Evolutionary conservation across 2,888 invertebrate species (phyloP).

Genomic region (Oscheius onirici): DNA sequence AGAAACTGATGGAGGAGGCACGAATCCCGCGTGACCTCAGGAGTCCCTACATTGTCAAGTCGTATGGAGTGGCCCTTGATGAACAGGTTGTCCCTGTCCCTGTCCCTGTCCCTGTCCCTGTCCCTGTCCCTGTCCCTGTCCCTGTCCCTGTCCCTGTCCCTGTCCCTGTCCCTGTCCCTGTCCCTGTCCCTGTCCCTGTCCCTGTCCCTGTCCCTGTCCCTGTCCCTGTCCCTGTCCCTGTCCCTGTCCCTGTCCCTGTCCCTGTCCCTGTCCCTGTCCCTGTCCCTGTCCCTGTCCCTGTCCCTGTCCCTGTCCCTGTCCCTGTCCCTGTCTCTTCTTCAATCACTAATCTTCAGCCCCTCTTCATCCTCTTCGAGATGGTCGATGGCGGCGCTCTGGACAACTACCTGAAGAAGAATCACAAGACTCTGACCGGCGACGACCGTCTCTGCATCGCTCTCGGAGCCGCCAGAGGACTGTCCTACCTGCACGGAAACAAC

Average conservation of each 20-base stretch:
- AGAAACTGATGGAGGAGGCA: slow-evolving; percentile 16
- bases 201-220: too few relatives aligned
- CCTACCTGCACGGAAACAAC: slow-evolving; percentile 1
- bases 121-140: too few relatives aligned
- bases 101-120: too few relatives aligned
- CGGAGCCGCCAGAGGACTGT: slow-evolving; percentile 8
- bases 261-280: too few relatives aligned
- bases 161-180: too few relatives aligned
- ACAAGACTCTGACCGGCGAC: background rate
- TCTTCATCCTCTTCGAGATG: slow-evolving; percentile 12
- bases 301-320: too few relatives aligned
- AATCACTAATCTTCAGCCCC: background rate
- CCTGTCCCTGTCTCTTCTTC: too few relatives aligned
- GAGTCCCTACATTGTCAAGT: background rate
- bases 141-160: too few relatives aligned
- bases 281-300: too few relatives aligned
- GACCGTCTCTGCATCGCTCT: background rate
- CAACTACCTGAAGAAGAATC: slow-evolving; percentile 11
- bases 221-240: too few relatives aligned
- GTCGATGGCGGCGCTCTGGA: slow-evolving; percentile 16
- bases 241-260: too few relatives aligned
- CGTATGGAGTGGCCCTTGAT: slow-evolving; percentile 18
- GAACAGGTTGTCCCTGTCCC: background rate
- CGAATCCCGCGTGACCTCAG: slow-evolving; percentile 3
- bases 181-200: too few relatives aligned